These are phyloP conservation scores for Latrodectus hesperus DNA, from an alignment of 2,888 invertebrate species.

Conservation along the genomic window DNA sequence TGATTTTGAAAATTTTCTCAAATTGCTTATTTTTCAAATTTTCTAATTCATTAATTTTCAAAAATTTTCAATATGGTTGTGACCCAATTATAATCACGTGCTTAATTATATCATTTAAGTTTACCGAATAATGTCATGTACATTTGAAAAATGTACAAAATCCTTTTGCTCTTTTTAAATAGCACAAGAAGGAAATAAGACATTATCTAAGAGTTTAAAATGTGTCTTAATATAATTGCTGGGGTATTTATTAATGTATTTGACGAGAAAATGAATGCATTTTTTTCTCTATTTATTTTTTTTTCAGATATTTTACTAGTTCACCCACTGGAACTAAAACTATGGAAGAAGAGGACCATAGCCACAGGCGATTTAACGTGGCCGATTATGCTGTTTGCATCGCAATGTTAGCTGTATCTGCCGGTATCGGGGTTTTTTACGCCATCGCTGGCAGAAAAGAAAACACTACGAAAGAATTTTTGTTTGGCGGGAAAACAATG, in stretches of 20 bases:
- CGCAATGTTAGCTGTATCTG: slow-evolving; percentile 85
- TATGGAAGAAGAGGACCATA: slow-evolving; percentile 7
- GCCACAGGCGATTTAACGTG: slow-evolving; percentile 56
- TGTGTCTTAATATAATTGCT: neutral
- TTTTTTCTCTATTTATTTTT: neutral
- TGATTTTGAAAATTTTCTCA: too few species aligned
- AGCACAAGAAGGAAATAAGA: neutral
- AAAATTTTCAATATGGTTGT: too few species aligned
- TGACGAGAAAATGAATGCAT: neutral
- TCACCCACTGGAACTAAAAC: neutral
- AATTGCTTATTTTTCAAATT: too few species aligned
- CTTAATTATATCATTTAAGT: too few species aligned
- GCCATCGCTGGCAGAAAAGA: slow-evolving; percentile 82
- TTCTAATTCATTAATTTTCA: too few species aligned
- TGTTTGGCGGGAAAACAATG: slow-evolving; percentile 88
- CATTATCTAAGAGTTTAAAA: neutral
- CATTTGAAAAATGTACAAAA: too few species aligned
- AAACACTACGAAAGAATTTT: slow-evolving; percentile 84
- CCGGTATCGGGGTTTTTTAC: slow-evolving; percentile 89
- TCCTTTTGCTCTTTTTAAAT: too few species aligned
- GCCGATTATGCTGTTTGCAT: slow-evolving; percentile 84
- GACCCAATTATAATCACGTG: too few species aligned
- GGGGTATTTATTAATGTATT: neutral
- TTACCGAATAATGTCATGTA: too few species aligned
- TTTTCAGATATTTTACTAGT: neutral